Evolutionary conservation across 23 tunicate species (phyloP).

Genomic region (Clavelina lepadiformis): DNA sequence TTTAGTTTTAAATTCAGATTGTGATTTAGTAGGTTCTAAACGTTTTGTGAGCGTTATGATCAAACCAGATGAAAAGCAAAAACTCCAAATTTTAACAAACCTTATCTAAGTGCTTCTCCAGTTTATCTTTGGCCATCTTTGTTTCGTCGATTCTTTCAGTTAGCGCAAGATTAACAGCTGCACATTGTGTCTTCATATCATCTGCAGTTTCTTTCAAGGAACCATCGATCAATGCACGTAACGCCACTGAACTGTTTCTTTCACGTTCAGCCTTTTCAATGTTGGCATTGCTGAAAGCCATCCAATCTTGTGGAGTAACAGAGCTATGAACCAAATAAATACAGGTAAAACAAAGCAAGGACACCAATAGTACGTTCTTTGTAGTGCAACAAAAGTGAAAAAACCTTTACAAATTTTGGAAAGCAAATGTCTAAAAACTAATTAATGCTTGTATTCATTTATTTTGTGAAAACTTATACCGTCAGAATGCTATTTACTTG

Average conservation of each 20-base stretch:
- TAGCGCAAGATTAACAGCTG: conserved; percentile 75
- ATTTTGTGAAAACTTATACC: too few relatives aligned
- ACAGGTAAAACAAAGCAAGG: background rate
- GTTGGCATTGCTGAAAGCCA: conserved; percentile 81
- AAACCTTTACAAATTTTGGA: too few relatives aligned
- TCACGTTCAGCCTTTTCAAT: conserved; percentile 81
- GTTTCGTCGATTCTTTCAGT: conserved; percentile 68
- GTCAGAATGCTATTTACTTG: conserved; percentile 49
- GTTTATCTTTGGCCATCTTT: conserved; percentile 72
- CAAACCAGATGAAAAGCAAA: too few relatives aligned
- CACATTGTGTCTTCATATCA: conserved; percentile 81
- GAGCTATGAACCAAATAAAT: conserved; percentile 29
- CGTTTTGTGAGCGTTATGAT: too few relatives aligned
- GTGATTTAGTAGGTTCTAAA: too few relatives aligned
- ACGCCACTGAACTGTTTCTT: conserved; percentile 54
- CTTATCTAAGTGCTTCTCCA: conserved; percentile 89
- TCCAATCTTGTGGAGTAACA: conserved; percentile 86
- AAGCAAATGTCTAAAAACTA: too few relatives aligned
- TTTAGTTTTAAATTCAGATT: background rate
- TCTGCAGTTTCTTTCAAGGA: conserved; percentile 69
- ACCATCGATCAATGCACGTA: conserved; percentile 73
- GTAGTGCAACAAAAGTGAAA: background rate
- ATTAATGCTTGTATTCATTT: too few relatives aligned
- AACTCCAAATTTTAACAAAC: too few relatives aligned
- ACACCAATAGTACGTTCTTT: too few relatives aligned